Conservation (phyloP, 53 echinoderm and acorn worm species). For the Stichopus horrens region DNA sequence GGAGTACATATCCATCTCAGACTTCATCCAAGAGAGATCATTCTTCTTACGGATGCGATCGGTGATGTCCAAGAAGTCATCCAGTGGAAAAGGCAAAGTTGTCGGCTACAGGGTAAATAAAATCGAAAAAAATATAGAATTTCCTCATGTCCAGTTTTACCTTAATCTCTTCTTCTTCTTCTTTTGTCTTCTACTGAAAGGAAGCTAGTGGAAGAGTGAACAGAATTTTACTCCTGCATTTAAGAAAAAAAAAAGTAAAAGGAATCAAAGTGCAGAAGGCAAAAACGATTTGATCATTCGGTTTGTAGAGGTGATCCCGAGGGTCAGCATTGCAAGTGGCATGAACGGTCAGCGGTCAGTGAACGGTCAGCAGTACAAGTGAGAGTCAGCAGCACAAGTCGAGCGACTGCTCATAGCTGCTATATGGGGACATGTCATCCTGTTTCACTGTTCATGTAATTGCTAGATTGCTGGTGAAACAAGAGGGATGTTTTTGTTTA, state of each 20-base stretch:
- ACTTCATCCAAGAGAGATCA: conserved; percentile 89
- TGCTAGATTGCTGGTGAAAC: no score
- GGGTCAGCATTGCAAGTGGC: no score
- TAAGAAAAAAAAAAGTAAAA: background rate
- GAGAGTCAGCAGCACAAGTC: no score
- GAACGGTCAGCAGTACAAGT: no score
- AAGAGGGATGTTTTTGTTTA: no score
- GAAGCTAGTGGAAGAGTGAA: background rate
- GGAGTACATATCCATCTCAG: conserved; percentile 72
- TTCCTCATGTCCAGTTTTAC: background rate
- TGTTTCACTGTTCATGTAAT: no score
- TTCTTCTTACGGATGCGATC: conserved; percentile 96
- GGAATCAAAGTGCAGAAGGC: no score
- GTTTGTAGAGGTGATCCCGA: no score
- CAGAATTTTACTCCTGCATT: background rate
- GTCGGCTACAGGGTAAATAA: conserved; percentile 92
- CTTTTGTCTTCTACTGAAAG: background rate
- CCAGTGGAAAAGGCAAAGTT: conserved; percentile 96
- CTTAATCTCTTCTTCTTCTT: background rate
- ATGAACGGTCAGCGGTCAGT: no score
- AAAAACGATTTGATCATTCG: no score
- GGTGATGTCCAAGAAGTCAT: conserved; percentile 79
- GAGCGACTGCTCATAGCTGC: no score
- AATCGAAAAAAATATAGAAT: background rate
- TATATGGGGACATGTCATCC: no score